Evolutionary conservation across 2,113 vertebrate genomes (phyloP).

Genomic region (Natator depressus): DNA sequence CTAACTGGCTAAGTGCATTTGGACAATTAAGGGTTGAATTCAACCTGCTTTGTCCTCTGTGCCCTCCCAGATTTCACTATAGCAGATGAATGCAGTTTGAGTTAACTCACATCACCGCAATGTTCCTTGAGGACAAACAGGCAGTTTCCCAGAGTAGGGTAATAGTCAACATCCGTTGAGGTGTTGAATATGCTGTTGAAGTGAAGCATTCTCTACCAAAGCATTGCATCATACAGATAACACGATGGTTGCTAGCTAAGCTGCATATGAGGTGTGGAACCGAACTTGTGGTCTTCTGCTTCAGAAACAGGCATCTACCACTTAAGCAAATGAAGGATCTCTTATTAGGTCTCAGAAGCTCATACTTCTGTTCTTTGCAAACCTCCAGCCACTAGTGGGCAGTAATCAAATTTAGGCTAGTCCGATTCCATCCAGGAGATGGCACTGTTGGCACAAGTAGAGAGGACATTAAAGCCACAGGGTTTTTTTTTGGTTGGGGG

Average conservation of each 20-base stretch:
- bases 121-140: background rate
- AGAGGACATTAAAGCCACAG: background rate
- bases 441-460: background rate
- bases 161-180: background rate
- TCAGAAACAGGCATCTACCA: background rate
- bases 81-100: background rate
- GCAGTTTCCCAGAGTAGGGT: background rate
- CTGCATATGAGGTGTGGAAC: background rate
- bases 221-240: background rate
- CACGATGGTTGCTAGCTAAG: background rate
- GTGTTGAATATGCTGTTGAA: too few relatives aligned
- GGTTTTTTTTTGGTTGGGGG: background rate
- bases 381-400: background rate
- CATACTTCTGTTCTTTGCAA: background rate
- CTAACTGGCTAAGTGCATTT: background rate
- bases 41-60: background rate
- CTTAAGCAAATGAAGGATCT: background rate
- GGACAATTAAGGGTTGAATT: background rate
- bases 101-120: background rate
- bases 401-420: background rate
- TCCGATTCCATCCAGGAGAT: background rate
- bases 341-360: background rate
- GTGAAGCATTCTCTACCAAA: background rate
- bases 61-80: background rate
- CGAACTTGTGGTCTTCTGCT: background rate